Evolutionary conservation across 2,113 vertebrate genomes (phyloP).

Genomic region (Poeciliopsis retropinna): DNA sequence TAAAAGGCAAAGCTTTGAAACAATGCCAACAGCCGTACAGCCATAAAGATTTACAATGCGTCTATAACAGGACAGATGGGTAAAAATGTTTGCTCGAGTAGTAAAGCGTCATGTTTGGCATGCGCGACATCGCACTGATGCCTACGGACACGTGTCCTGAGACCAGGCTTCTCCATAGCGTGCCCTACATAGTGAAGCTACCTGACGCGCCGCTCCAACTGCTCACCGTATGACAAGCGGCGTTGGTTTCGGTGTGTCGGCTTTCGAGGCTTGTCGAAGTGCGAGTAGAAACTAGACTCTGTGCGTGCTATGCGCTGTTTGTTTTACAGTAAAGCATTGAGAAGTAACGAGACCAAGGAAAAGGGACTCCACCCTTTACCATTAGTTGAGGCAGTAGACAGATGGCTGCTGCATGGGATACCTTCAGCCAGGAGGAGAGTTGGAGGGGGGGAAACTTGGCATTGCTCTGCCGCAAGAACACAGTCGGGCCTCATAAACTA

Average conservation of each 20-base stretch:
- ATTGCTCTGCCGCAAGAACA: constrained; percentile 42
- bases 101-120: constrained; percentile 55
- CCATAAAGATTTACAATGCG: constrained; percentile 5
- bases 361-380: constrained; percentile 69
- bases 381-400: constrained; percentile 68
- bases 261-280: constrained; percentile 61
- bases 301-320: constrained; percentile 61
- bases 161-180: constrained; percentile 37
- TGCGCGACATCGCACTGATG: constrained; percentile 60
- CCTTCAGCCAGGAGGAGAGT: constrained; percentile 68
- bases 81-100: constrained; percentile 10
- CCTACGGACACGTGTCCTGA: constrained; percentile 58
- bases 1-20: background rate
- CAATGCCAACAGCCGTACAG: constrained; percentile 3
- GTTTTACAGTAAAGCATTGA: constrained; percentile 68
- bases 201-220: constrained; percentile 63
- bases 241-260: constrained; percentile 47
- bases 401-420: constrained; percentile 79
- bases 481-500: constrained; percentile 57
- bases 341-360: constrained; percentile 43
- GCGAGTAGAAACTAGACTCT: constrained; percentile 64
- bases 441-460: constrained; percentile 64
- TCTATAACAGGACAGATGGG: background rate
- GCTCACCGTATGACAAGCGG: constrained; percentile 48
- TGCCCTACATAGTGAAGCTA: constrained; percentile 66